phyloP scores from a whole-genome alignment of 2,113 vertebrate species.

The Anolis sagrei region DNA sequence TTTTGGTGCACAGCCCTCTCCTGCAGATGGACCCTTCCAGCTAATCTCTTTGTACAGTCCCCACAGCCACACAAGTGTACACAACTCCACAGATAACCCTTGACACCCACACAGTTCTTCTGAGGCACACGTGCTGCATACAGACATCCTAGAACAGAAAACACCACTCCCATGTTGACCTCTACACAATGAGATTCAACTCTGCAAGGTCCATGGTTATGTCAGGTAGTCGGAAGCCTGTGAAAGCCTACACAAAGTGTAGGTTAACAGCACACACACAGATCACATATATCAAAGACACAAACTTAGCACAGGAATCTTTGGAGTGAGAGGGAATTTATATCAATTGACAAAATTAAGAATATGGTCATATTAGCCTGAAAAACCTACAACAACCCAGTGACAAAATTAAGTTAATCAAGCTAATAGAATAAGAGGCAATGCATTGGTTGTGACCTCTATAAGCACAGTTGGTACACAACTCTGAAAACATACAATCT shows the following conservation, averaged over 20 bases:
- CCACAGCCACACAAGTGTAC: not conserved
- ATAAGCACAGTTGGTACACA: not conserved
- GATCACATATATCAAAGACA: not conserved
- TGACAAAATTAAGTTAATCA: not conserved
- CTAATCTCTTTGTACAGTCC: not conserved
- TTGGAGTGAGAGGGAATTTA: not conserved
- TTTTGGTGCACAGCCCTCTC: not conserved
- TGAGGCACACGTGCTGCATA: not conserved
- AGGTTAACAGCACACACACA: not conserved
- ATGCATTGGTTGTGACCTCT: not conserved
- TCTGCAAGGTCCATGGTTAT: not conserved
- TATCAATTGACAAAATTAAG: not conserved
- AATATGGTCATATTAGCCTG: too few relatives aligned
- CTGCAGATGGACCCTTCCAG: not conserved
- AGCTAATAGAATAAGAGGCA: not conserved
- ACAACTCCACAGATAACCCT: conserved; percentile 3
- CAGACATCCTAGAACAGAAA: not conserved
- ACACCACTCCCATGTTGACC: not conserved
- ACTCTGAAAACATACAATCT: not conserved
- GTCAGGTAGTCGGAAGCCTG: not conserved
- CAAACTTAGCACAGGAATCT: not conserved
- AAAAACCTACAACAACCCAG: too few relatives aligned
- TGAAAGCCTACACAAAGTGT: not conserved
- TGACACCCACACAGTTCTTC: not conserved
- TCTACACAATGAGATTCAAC: conserved; percentile 22